A percentile compares a stretch with the other conserved stretches of the same genome.
Evolutionary conservation across 1,140 invertebrate species (phyloP).

Genomic region (Atta cephalotes): DNA sequence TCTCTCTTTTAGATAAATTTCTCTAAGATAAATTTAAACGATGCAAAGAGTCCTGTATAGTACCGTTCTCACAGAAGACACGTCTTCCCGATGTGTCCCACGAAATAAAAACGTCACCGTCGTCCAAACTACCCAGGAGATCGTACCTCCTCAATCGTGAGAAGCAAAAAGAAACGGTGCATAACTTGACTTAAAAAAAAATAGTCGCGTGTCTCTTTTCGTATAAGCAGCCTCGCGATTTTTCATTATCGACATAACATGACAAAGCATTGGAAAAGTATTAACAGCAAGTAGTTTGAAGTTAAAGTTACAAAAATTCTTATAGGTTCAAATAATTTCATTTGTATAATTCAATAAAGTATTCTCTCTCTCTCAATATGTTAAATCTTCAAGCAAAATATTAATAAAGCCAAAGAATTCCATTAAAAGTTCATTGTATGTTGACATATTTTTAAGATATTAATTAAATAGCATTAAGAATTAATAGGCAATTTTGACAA

Average conservation of each 20-base stretch:
- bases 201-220: slow-evolving; percentile 27
- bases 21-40: slow-evolving; percentile 46
- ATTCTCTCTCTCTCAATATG: not conserved
- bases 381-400: not conserved
- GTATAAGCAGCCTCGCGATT: slow-evolving; percentile 8
- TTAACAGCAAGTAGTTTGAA: not conserved
- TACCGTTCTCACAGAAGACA: slow-evolving; percentile 41
- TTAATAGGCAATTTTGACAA: not conserved
- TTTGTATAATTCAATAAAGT: not conserved
- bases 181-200: slow-evolving; percentile 45
- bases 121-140: slow-evolving; percentile 58
- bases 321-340: not conserved
- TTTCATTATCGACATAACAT: slow-evolving; percentile 41
- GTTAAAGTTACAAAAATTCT: not conserved
- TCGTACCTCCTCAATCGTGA: slow-evolving; percentile 58
- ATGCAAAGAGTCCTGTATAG: slow-evolving; percentile 7
- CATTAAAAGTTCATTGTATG: not conserved
- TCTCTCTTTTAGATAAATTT: slow-evolving; percentile 45
- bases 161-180: slow-evolving; percentile 59
- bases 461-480: not conserved
- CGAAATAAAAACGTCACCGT: slow-evolving; percentile 60
- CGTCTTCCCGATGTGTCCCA: slow-evolving; percentile 39
- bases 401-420: not conserved
- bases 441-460: too few species aligned
- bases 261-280: not conserved